A percentile compares a stretch with the other conserved stretches of the same genome.
phyloP scores from a whole-genome alignment of 1,140 invertebrate species.

The Zaprionus ornatus region DNA sequence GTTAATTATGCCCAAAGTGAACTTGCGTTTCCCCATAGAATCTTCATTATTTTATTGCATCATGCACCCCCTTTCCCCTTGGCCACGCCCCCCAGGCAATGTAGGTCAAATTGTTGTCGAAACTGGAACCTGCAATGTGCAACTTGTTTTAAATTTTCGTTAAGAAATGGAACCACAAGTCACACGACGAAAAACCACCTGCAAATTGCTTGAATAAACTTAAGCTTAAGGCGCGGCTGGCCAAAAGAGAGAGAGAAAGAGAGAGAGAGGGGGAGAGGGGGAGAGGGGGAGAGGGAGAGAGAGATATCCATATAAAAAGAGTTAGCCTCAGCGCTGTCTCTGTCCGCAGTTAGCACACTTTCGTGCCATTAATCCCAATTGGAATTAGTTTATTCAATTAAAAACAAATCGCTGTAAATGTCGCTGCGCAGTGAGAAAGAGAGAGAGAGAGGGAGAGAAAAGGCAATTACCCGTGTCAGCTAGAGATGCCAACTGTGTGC shows the following conservation, averaged over 20 bases:
- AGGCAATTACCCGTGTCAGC: not conserved
- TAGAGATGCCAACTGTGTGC: slow-evolving; percentile 11
- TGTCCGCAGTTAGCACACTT: slow-evolving; percentile 38
- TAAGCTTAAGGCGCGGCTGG: slow-evolving; percentile 32
- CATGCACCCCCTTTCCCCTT: not conserved
- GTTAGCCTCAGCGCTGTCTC: not conserved
- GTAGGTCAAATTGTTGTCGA: slow-evolving; percentile 32
- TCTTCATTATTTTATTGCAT: slow-evolving; percentile 28
- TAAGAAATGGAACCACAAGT: slow-evolving; percentile 34
- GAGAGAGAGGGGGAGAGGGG: not conserved
- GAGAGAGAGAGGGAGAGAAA: slow-evolving; percentile 3
- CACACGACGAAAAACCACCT: slow-evolving; percentile 42
- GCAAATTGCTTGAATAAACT: slow-evolving; percentile 45
- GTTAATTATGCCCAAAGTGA: slow-evolving; percentile 9
- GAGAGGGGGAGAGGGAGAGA: not conserved
- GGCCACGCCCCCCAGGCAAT: slow-evolving; percentile 10
- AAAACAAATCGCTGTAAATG: slow-evolving; percentile 28
- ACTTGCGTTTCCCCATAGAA: slow-evolving; percentile 32
- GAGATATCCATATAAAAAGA: not conserved
- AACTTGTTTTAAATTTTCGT: slow-evolving; percentile 36
- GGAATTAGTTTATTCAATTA: slow-evolving; percentile 50
- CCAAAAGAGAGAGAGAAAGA: too few relatives aligned
- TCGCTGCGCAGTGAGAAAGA: slow-evolving; percentile 10
- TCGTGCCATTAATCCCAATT: slow-evolving; percentile 45
- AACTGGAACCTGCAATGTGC: slow-evolving; percentile 37